phyloP scores from a whole-genome alignment of 2,113 vertebrate genomes.

The Lagenorhynchus albirostris region DNA sequence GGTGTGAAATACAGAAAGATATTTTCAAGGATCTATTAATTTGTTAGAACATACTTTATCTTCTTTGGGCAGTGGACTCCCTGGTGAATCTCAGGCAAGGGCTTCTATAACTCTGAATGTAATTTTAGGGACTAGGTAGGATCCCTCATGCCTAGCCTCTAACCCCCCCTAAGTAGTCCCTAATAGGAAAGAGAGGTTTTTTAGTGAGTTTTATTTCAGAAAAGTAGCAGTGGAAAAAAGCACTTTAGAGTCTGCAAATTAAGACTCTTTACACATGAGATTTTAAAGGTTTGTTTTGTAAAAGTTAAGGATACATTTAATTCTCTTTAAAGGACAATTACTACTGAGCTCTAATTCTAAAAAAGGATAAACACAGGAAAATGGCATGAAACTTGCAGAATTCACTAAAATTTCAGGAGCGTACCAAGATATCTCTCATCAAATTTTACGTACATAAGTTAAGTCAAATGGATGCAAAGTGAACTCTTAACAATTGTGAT shows the following conservation, averaged over 20 bases:
- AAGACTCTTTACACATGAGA: not conserved
- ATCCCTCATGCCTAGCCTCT: not conserved
- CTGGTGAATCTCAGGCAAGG: not conserved
- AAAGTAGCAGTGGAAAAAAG: not conserved
- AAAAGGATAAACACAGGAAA: slow-evolving; percentile 14
- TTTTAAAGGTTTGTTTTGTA: slow-evolving; percentile 9
- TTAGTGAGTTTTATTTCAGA: not conserved
- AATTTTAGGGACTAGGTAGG: not conserved
- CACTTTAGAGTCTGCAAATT: not conserved
- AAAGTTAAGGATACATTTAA: slow-evolving; percentile 18
- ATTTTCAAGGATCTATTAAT: not conserved
- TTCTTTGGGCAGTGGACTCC: not conserved
- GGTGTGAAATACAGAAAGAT: not conserved
- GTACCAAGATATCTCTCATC: not conserved
- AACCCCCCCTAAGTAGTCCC: not conserved
- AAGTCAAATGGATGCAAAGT: slow-evolving; percentile 20
- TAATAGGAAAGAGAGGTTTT: not conserved
- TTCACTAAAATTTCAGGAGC: slow-evolving; percentile 23
- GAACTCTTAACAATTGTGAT: not conserved
- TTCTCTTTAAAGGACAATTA: not conserved
- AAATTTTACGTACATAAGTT: not conserved
- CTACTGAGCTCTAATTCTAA: not conserved
- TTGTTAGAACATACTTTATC: not conserved
- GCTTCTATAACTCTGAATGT: not conserved
- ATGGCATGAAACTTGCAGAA: not conserved